Conservation (phyloP, 2,797 vertebrate genomes). For the Enteromius anoplus region DNA sequence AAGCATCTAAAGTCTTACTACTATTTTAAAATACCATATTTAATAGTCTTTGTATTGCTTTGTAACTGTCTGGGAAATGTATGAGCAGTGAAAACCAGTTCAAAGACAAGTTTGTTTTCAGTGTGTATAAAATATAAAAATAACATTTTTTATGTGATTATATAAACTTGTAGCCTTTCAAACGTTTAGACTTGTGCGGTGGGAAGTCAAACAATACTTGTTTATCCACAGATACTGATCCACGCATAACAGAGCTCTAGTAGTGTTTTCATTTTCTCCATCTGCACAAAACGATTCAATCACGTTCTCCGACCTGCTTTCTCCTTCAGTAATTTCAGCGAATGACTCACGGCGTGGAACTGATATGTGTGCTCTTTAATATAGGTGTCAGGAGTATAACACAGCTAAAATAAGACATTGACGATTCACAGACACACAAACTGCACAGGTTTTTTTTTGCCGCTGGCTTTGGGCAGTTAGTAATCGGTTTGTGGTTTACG, state of each 20-base stretch:
- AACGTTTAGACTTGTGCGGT: background rate
- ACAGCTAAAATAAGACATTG: conserved; percentile 16
- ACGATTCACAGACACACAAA: conserved; percentile 15
- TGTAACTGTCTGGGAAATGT: background rate
- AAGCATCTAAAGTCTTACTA: background rate
- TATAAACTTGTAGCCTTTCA: background rate
- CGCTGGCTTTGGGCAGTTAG: background rate
- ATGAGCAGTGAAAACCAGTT: background rate
- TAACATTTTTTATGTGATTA: background rate
- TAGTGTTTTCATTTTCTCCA: background rate
- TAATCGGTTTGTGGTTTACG: conserved; percentile 2
- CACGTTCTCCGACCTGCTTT: background rate
- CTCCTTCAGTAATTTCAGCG: background rate
- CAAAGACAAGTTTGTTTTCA: background rate
- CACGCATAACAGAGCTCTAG: background rate
- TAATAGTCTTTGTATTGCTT: background rate
- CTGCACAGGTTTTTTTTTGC: background rate
- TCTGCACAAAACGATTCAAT: background rate
- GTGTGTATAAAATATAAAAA: background rate
- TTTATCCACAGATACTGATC: background rate
- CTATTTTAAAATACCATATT: too few relatives aligned
- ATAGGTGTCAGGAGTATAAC: background rate
- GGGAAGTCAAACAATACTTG: background rate
- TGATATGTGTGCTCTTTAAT: background rate
- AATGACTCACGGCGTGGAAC: background rate